phyloP scores from a whole-genome alignment of 1,140 invertebrate species.

The Drosophila subobscura region DNA sequence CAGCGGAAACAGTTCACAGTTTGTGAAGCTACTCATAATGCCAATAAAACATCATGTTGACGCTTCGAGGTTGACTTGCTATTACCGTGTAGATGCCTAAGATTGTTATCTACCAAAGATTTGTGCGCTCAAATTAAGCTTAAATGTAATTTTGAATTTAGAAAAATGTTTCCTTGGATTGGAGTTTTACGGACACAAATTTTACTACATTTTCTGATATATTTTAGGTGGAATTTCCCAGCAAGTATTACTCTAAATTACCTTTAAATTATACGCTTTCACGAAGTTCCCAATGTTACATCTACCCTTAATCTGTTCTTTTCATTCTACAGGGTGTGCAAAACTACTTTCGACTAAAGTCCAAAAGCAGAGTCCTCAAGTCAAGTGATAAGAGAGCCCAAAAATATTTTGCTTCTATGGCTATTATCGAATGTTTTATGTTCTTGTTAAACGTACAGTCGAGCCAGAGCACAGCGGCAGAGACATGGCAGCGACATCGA shows the following conservation, averaged over 20 bases:
- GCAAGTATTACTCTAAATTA: too few species aligned
- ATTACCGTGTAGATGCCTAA: slow-evolving; percentile 11
- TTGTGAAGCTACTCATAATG: slow-evolving; percentile 30
- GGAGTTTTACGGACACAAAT: too few species aligned
- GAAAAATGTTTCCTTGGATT: background rate
- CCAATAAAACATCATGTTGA: slow-evolving; percentile 30
- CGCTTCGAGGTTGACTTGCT: background rate
- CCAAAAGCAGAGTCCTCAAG: slow-evolving; percentile 33
- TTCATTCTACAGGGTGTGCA: slow-evolving; percentile 15
- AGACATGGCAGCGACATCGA: background rate
- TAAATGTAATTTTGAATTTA: too few species aligned
- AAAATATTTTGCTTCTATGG: slow-evolving; percentile 33
- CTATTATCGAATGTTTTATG: slow-evolving; percentile 56
- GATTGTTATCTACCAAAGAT: too few species aligned
- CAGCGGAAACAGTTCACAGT: slow-evolving; percentile 41
- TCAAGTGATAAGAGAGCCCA: slow-evolving; percentile 38
- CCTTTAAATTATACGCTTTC: too few species aligned
- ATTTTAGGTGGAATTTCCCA: too few species aligned
- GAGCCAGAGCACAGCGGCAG: background rate
- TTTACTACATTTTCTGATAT: too few species aligned
- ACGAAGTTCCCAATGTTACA: background rate
- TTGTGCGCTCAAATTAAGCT: too few species aligned
- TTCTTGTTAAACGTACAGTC: slow-evolving; percentile 10
- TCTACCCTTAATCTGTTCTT: background rate
- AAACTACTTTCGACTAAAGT: slow-evolving; percentile 53